Base-by-base conservation (phyloP, 2,797 vertebrate genomes). In the Peromyscus attwateri region DNA sequence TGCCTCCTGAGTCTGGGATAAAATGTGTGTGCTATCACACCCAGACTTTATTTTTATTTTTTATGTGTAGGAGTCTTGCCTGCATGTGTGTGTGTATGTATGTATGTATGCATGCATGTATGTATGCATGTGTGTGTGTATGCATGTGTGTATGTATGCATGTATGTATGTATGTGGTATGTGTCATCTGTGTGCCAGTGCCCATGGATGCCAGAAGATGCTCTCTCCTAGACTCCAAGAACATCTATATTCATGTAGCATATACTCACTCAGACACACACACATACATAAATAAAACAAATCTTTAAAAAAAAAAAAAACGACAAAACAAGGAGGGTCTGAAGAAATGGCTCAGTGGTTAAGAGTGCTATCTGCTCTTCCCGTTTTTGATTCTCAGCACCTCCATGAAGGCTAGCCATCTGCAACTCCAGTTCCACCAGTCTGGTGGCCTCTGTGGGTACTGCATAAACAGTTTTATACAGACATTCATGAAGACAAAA, bases 181-280 rank as follows among this genome's bases (percentile, higher is more conserved):
- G 12, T 97, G 99, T 2, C 98, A 99, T 31, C 99, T 99, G 99
- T 98, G 99, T 99, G 97, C 99, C 99, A 82, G 66, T 97, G 98
- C 49, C 31, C 77, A n/a, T 55, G 49, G 17, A 80, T 19, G 77
- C 34, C 49, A 55, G 49, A 80, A 55, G 49, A 57, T 57, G 49
- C 43, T 55, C 19, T n/a, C 76, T 76, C 34, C 31, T 79, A 52
- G 49, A 80, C 77, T 80, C 19, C 52, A n/a, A 55, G 77, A 34
- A 57, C 52, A 57, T 57, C 49, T 79, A 17, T n/a, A 80, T 55
- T 80, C 19, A n/a, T 57, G 10, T n/a, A 34, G 31, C 77, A n/a
- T 55, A 57, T 34, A 52, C 49, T 34, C 14, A 77, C 14, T 13
- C 64, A 77, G 3, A 80, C 14, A 77, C 19, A 57, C 49, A 52